phyloP scores from a whole-genome alignment of 2,113 vertebrate species.

The Campylorhamphus procurvoides region DNA sequence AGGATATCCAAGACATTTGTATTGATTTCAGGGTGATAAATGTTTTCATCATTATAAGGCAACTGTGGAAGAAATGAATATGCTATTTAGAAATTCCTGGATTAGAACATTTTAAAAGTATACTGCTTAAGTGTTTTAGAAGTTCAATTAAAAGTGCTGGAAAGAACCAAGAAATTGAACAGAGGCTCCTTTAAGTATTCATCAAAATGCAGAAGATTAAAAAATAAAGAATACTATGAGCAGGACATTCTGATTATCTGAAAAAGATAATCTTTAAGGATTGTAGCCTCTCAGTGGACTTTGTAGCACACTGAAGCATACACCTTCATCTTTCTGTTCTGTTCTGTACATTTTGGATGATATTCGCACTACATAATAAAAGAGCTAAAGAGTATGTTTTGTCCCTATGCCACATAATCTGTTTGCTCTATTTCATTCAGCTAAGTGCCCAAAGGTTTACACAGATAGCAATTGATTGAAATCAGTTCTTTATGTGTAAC shows the following conservation, averaged over 20 bases:
- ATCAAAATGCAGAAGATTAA: background rate
- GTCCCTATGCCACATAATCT: slow-evolving; percentile 14
- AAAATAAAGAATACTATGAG: background rate
- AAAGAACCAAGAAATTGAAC: background rate
- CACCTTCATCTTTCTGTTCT: background rate
- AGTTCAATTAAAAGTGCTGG: slow-evolving; percentile 8
- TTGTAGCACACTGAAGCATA: background rate
- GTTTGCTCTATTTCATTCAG: slow-evolving; percentile 38
- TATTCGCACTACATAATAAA: background rate
- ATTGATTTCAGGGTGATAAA: slow-evolving; percentile 64
- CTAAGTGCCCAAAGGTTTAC: slow-evolving; percentile 70
- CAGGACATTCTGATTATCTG: background rate
- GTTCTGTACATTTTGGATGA: background rate
- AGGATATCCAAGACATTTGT: slow-evolving; percentile 25
- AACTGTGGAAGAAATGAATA: slow-evolving; percentile 46
- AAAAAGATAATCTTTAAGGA: background rate
- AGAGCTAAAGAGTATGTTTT: slow-evolving; percentile 28
- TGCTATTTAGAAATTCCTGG: slow-evolving; percentile 38
- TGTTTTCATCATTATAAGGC: slow-evolving; percentile 52
- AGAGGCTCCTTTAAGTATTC: background rate
- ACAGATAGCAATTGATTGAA: slow-evolving; percentile 76
- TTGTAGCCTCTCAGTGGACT: background rate
- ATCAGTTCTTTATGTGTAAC: slow-evolving; percentile 81
- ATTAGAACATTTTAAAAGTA: slow-evolving; percentile 46
- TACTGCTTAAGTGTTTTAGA: background rate